Evolutionary conservation across 2,113 vertebrate species (phyloP), one percentile per base, ranked within the genome.

Genomic region (Peromyscus californicus): DNA sequence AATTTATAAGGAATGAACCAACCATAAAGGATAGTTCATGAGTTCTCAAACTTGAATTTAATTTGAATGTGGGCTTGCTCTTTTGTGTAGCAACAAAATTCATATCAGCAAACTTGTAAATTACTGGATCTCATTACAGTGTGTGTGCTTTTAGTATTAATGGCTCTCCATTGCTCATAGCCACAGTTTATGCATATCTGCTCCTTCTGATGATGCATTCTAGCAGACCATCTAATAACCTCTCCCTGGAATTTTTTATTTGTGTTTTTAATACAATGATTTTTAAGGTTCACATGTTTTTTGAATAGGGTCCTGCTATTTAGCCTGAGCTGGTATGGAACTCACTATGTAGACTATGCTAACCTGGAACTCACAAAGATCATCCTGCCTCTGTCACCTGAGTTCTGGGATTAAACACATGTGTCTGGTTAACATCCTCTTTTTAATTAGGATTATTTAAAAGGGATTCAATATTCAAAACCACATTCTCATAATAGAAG

Each of bases 21-120:
- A 72, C 4, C 29, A 83, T 70, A 75, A 92, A 74, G 5, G 33
- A 74, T 5, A 19, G 8, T 29, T 82, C 31, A 26, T 54, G 24
- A 36, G 17, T 26, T 90, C 74, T 94, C 36, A 74, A 31, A 96
- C 82, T 29, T 82, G 36, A 75, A 93, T 93, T 83, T 83, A 70
- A 78, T 88, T 67, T 75, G 51, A 96, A 85, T 87, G 12, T 17
- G 54, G 4, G 1, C 57, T 88, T 90, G 54, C 26, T 85, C 6
- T 85, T 36, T 24, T 19, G 29, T 31, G 15, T 83, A 63, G 29
- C 19, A 88, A 42, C 79, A 79, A 87, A 88, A 87, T 36, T 74
- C 29, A 3, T 69, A 36, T 86, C 19, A 69, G 57, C 59, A 91
- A 19, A 89, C 57, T 61, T 80, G 12, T 59, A 48, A 42, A 33